Base-by-base conservation (phyloP, 2,797 vertebrate genomes). In the Hafferia zeledoni region DNA sequence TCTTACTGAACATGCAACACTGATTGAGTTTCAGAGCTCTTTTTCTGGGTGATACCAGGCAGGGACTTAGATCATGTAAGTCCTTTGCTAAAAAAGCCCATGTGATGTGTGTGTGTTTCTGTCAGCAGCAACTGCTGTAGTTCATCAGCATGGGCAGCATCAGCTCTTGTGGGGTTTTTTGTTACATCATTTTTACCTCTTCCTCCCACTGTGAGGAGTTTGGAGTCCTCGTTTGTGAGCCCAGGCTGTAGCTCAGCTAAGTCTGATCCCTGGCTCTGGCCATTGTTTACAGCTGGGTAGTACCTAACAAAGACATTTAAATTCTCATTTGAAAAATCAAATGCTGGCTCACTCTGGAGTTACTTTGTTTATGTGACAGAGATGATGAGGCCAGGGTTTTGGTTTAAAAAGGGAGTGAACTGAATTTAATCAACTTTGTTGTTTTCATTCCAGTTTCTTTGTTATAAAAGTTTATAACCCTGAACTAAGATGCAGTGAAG, bases 301-400 rank as follows among this genome's bases (percentile, higher is more conserved):
- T 35, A 55, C 84, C 71, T 46, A 79, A 91, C 85, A 90, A 94
- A 95, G 91, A 74, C 85, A 50, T 53, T 72, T 37, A 41, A 43
- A 90, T 89, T 86, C 85, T 70, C 4, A 0, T 59, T 47, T 68
- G 44, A 84, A 14, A 92, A 69, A 37, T 12, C 5, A 5, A 31
- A 22, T 77, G 70, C 80, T 79, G 70, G 77, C 83, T 83, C 43
- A 4, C 88, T 39, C 6, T 50, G 79, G 43, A 90, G 37, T 61
- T 68, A 14, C 88, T 64, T 37, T 41, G 41, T 41, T 41, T 41
- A 41, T 41, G 2, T 19, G 47, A 76, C 83, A 94, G 85, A 93
- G 76, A 19, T n/a, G 39, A 22, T 33, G 83, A 80, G 56, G 39
- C 49, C 67, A 41, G 70, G 44, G 23, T 24, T 88, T 77, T 88